Percentiles rank a stretch among this genome's conserved stretches.
phyloP scores from a whole-genome alignment of 64 coral and sea anemone species.

The Porites australiensis region DNA sequence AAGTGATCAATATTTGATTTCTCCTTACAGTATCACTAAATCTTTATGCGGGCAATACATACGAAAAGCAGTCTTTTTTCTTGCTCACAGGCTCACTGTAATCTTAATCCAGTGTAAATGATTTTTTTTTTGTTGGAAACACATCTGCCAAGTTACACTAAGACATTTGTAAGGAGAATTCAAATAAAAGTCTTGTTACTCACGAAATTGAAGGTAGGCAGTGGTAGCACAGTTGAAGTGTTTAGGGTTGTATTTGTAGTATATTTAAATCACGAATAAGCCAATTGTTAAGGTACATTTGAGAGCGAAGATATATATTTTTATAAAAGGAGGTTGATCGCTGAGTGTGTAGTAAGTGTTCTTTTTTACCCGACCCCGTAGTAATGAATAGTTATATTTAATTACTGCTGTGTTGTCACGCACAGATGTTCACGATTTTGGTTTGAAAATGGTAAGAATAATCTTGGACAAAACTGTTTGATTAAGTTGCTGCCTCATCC shows the following conservation, averaged over 20 bases:
- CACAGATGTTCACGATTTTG: conserved; percentile 17
- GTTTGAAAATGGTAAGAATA: neutral
- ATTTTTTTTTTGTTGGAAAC: neutral
- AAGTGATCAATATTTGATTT: neutral
- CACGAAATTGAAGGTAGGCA: too few species aligned
- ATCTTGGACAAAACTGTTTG: too few species aligned
- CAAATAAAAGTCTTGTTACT: neutral
- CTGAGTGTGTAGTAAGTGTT: neutral
- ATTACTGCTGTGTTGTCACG: neutral
- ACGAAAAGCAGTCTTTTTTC: too few species aligned
- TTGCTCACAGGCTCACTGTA: too few species aligned
- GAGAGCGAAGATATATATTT: conserved; percentile 44
- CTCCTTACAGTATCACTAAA: neutral
- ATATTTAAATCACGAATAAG: neutral
- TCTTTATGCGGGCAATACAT: neutral
- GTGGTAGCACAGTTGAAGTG: neutral
- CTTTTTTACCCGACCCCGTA: neutral
- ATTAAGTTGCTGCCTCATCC: too few species aligned
- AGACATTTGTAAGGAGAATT: neutral
- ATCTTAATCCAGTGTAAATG: neutral
- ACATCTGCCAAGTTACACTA: neutral
- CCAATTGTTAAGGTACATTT: conserved; percentile 5
- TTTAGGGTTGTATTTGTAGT: neutral
- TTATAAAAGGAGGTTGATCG: conserved; percentile 13
- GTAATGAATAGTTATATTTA: neutral